Conservation (phyloP, 2,113 vertebrate species). For the Sinosuthora webbiana region DNA sequence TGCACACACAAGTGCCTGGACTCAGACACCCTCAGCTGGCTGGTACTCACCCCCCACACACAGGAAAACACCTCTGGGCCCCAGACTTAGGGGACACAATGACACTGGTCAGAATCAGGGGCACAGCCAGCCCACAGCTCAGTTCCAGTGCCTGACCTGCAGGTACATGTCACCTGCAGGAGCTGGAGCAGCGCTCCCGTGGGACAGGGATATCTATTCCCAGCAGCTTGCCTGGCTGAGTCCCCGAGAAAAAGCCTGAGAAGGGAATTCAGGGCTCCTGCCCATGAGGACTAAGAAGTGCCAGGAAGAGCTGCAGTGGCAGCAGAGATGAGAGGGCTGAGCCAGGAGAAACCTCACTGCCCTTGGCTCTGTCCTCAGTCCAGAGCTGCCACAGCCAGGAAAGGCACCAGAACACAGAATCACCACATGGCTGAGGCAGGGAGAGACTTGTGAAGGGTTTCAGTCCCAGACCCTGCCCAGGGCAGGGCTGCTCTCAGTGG, state of each 20-base stretch:
- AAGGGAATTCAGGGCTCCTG: neutral
- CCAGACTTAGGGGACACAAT: neutral
- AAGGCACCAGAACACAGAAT: neutral
- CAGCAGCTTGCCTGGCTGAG: neutral
- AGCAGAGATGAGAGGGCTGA: neutral
- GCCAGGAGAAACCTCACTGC: neutral
- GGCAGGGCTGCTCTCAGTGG: neutral
- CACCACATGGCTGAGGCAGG: neutral
- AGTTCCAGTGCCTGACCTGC: neutral
- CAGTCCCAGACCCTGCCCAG: neutral
- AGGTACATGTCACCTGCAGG: neutral
- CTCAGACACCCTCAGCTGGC: neutral
- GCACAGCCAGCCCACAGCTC: neutral
- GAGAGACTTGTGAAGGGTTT: neutral
- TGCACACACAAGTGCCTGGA: neutral
- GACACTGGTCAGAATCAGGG: neutral
- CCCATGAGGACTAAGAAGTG: neutral
- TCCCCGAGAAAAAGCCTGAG: neutral
- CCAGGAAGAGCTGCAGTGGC: neutral
- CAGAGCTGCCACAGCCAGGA: neutral
- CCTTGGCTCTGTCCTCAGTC: rapidly evolving
- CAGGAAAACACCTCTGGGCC: neutral
- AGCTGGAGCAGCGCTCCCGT: neutral
- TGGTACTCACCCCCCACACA: rapidly evolving
- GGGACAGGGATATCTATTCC: neutral